Conservation (phyloP, 2,797 vertebrate species). For the Mormyrops attenuatus region DNA sequence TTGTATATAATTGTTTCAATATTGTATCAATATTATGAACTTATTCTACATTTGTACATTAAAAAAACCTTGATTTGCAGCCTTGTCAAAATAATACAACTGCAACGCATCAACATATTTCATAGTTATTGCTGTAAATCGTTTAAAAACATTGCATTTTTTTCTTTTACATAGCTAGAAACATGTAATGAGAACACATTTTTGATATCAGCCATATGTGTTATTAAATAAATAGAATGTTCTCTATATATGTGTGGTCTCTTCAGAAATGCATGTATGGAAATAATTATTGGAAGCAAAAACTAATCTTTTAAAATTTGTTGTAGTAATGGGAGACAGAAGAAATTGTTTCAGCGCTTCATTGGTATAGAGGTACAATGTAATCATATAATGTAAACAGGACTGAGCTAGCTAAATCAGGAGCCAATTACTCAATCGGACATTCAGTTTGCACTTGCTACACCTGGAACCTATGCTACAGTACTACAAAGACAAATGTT, state of each 20-base stretch:
- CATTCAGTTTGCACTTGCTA: neutral
- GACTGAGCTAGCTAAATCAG: neutral
- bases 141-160: conserved; percentile 7
- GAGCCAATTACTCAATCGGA: neutral
- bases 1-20: neutral
- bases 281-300: conserved; percentile 21
- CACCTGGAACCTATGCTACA: neutral
- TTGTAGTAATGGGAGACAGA: neutral
- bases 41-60: neutral
- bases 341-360: neutral
- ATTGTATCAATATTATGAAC: neutral
- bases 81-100: neutral
- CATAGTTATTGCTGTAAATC: neutral
- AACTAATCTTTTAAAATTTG: conserved; percentile 24
- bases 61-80: neutral
- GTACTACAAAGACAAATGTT: neutral
- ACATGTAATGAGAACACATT: conserved; percentile 13
- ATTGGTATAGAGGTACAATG: neutral
- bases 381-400: conserved; percentile 8
- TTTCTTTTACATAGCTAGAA: conserved; percentile 1
- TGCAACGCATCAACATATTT: neutral
- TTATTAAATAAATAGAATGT: conserved; percentile 27
- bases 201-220: conserved; percentile 22
- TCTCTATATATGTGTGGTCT: conserved; percentile 22
- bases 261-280: conserved; percentile 22